Conservation (phyloP, 2,113 vertebrate species). For the Chloroceryle aenea region DNA sequence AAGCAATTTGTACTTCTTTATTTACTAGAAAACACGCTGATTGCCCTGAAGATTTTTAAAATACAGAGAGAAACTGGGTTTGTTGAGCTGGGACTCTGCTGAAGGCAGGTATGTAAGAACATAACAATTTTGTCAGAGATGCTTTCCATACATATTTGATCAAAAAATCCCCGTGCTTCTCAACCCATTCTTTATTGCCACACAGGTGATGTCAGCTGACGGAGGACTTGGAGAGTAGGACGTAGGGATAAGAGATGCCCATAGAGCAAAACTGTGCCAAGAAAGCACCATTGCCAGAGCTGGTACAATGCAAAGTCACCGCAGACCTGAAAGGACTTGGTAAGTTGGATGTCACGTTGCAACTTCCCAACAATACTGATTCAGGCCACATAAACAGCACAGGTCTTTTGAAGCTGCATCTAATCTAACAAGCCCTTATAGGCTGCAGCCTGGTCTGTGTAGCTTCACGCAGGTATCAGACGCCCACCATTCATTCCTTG, state of each 20-base stretch:
- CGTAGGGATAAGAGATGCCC: background rate
- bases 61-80: background rate
- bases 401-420: background rate
- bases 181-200: background rate
- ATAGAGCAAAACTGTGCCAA: background rate
- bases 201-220: rapidly evolving
- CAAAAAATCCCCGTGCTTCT: background rate
- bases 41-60: background rate
- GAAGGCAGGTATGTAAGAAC: background rate
- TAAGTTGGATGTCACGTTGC: background rate
- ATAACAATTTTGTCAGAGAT: background rate
- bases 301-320: background rate
- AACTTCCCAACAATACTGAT: background rate
- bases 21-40: background rate
- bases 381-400: background rate
- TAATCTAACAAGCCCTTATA: background rate
- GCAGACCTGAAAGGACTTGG: background rate
- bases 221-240: background rate
- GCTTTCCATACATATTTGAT: background rate
- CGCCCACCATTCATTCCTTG: background rate
- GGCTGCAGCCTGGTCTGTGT: background rate
- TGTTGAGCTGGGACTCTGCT: background rate
- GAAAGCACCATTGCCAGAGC: background rate
- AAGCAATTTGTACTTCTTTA: background rate
- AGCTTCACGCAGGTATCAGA: background rate